Percentiles rank a stretch among this genome's conserved stretches.
phyloP scores from a whole-genome alignment of 2,113 vertebrate species.

The Camelus bactrianus region DNA sequence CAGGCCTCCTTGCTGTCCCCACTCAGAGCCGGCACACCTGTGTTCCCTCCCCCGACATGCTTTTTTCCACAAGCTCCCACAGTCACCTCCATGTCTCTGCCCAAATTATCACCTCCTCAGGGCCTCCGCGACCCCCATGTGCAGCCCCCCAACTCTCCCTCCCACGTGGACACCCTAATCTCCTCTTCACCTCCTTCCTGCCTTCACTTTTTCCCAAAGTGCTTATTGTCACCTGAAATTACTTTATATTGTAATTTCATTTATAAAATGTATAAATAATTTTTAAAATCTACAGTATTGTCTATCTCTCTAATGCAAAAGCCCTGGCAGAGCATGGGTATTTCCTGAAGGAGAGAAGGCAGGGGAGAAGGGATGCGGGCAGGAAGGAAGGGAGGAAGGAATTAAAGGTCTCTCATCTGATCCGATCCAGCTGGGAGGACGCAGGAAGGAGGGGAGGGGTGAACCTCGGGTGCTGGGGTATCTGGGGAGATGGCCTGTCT shows the following conservation, averaged over 20 bases:
- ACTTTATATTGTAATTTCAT: background rate
- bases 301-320: background rate
- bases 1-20: background rate
- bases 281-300: background rate
- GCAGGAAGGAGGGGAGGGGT: background rate
- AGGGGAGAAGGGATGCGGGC: background rate
- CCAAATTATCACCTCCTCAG: background rate
- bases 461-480: accelerated
- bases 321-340: background rate
- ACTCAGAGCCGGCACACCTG: background rate
- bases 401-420: background rate
- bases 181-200: background rate
- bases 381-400: background rate
- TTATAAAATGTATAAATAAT: background rate
- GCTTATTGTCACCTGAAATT: background rate
- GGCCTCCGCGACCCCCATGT: background rate
- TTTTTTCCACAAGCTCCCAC: background rate
- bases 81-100: background rate
- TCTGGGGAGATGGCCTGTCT: accelerated
- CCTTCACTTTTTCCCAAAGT: background rate
- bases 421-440: background rate
- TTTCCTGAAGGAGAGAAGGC: background rate
- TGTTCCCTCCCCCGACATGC: accelerated
- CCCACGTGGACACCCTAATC: accelerated
- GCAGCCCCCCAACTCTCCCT: background rate